Base-by-base conservation (phyloP, 2,888 invertebrate species). In the Odontomyia ornata region DNA sequence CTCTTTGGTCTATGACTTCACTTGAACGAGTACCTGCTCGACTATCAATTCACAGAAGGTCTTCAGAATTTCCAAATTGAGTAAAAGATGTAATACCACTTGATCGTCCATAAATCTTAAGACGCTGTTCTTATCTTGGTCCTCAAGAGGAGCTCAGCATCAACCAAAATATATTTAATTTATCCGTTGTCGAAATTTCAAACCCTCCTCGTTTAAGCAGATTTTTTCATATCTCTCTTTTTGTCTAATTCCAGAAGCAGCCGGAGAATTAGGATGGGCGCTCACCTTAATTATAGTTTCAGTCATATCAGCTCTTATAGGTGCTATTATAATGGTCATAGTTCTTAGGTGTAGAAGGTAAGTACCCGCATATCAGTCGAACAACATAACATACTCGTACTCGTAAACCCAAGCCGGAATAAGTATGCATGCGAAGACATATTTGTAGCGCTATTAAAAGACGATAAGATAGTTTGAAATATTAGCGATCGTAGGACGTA, bases 261-360 rank as follows among this genome's bases (percentile, higher is more conserved):
- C 84, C 79, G 86, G 86, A 78, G 87, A 86, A 82, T 84, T 86
- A 80, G 86, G 86, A 80, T 92, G 92, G 92, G 90, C 91, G 62
- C 86, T 92, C 80, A 92, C 91, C 71, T 85, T 92, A 83, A 90
- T 92, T 80, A 91, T 92, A 84, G 92, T 92, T 79, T 92, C 92
- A 43, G 85, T 92, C 82, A 88, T 91, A 82, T 92, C 92, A 77
- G 92, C 92, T 79, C 88, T 91, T 77, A 88, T 92, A 82, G 92
- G 92, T 79, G 92, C 92, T 80, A 90, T 92, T 82, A 88, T 92
- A 80, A 92, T 92, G 92, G 90, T 92, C 83, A 89, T 91, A 81
- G 89, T 91, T 67, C 88, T 92, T 77, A 91, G 91, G 83, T 92
- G 92, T 85, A 88, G 83, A 84, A 86, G 86, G 86, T 86, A 81